Conservation (phyloP, 2,888 invertebrate species). For the Fissipunctia ypsillon region DNA sequence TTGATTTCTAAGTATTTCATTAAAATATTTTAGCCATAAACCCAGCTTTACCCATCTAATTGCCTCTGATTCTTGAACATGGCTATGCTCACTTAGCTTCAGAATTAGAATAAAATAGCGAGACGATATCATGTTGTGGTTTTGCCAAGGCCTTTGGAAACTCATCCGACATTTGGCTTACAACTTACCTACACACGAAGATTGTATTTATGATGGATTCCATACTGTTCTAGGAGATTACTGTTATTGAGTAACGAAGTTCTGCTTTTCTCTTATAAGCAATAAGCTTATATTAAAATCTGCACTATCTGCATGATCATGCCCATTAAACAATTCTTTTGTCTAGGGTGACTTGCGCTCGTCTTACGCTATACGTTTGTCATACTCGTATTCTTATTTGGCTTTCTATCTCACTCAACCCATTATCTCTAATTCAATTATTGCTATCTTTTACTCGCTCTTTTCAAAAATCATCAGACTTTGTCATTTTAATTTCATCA, state of each 20-base stretch:
- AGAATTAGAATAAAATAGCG: slow-evolving; percentile 25
- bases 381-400: slow-evolving; percentile 67
- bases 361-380: slow-evolving; percentile 67
- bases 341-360: slow-evolving; percentile 80
- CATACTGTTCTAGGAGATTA: neutral
- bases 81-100: slow-evolving; percentile 33
- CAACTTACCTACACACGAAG: slow-evolving; percentile 19
- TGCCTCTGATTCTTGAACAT: slow-evolving; percentile 37
- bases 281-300: slow-evolving; percentile 53
- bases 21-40: slow-evolving; percentile 24
- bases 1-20: neutral
- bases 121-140: slow-evolving; percentile 42
- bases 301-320: slow-evolving; percentile 71
- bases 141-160: slow-evolving; percentile 43
- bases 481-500: slow-evolving; percentile 4
- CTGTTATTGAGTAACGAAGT: neutral
- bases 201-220: neutral
- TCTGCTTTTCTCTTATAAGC: slow-evolving; percentile 56
- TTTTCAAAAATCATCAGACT: slow-evolving; percentile 6
- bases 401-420: slow-evolving; percentile 64
- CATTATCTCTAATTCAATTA: slow-evolving; percentile 63
- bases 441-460: slow-evolving; percentile 28
- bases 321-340: slow-evolving; percentile 79
- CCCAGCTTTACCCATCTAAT: slow-evolving; percentile 20
- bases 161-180: slow-evolving; percentile 31